These are phyloP conservation scores for Epiblema foenella DNA, from an alignment of 2,888 invertebrate species.

Conservation along the genomic window DNA sequence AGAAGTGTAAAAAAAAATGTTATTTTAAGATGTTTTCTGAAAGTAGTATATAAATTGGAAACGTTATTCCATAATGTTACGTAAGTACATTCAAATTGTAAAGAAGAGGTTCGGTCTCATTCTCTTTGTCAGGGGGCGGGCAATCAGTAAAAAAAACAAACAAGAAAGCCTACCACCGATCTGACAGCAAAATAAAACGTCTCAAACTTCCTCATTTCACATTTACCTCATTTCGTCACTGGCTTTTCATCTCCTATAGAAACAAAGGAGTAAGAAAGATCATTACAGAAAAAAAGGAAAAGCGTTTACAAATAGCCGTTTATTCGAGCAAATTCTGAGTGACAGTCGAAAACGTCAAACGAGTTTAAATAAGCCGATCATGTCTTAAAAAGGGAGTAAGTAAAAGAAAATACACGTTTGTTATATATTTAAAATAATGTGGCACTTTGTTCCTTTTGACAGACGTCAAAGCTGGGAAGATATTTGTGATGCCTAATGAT, in stretches of 20 bases:
- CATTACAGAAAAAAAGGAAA: slow-evolving; percentile 19
- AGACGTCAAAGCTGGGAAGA: too few species aligned
- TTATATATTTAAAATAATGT: neutral
- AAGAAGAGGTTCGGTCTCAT: too few species aligned
- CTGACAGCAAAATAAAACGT: too few species aligned
- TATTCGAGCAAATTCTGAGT: slow-evolving; percentile 5
- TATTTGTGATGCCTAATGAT: too few species aligned
- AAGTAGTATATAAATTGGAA: too few species aligned
- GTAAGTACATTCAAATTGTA: too few species aligned
- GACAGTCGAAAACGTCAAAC: slow-evolving; percentile 1
- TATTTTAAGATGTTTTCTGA: too few species aligned
- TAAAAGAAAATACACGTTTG: neutral
- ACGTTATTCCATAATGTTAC: too few species aligned
- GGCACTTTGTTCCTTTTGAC: neutral
- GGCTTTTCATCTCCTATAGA: slow-evolving; percentile 11
- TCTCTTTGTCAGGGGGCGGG: too few species aligned
- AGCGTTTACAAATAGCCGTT: slow-evolving; percentile 26
- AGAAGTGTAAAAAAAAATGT: too few species aligned
- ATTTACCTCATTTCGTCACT: slow-evolving; percentile 5
- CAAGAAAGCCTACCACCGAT: too few species aligned
- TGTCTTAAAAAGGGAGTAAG: neutral
- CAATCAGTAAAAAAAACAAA: too few species aligned
- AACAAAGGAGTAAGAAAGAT: slow-evolving; percentile 23
- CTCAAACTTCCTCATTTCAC: neutral
- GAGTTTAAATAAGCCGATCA: slow-evolving; percentile 6